Percentiles rank a stretch among this genome's conserved stretches.
phyloP scores from a whole-genome alignment of 2,797 vertebrate genomes.

The Carcharodon carcharias region DNA sequence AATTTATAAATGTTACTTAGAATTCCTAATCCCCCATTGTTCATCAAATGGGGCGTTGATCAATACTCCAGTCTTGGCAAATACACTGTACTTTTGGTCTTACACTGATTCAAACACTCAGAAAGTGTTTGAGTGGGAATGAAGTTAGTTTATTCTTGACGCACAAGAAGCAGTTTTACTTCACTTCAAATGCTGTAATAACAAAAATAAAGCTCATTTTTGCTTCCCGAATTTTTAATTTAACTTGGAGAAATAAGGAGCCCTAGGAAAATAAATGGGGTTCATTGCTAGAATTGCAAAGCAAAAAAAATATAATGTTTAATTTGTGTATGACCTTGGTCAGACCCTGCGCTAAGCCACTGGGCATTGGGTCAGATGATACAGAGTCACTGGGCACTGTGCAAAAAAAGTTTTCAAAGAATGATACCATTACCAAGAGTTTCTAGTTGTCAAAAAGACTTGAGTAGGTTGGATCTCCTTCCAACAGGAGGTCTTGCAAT shows the following conservation, averaged over 20 bases:
- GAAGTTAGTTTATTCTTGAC: not conserved
- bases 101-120: not conserved
- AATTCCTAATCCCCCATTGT: not conserved
- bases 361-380: not conserved
- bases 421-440: too few species aligned
- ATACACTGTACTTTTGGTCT: not conserved
- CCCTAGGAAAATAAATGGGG: not conserved
- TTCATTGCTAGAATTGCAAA: not conserved
- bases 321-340: not conserved
- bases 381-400: not conserved
- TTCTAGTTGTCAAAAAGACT: too few species aligned
- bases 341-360: not conserved
- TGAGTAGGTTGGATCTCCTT: not conserved
- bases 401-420: not conserved
- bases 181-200: not conserved
- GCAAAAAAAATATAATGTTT: not conserved
- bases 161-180: not conserved
- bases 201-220: not conserved
- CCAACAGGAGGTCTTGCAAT: too few species aligned
- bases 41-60: not conserved
- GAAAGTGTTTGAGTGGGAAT: not conserved
- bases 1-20: not conserved
- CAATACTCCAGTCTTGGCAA: not conserved
- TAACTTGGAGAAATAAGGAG: not conserved
- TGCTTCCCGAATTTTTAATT: not conserved